These are phyloP conservation scores for Prochilodus magdalenae DNA, from an alignment of 2,113 vertebrate species.

Conservation along the genomic window DNA sequence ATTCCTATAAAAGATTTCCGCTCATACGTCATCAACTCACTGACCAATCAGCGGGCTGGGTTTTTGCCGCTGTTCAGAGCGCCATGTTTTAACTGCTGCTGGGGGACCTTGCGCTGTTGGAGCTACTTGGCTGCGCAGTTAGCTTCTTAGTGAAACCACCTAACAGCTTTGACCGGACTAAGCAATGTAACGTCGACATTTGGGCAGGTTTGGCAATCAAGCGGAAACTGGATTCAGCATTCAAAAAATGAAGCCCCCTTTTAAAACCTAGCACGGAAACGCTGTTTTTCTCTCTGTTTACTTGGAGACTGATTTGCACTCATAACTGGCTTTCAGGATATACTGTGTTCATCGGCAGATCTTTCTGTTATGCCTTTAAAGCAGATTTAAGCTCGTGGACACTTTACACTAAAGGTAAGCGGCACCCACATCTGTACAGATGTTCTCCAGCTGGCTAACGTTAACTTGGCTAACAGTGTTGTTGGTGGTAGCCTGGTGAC, in stretches of 20 bases:
- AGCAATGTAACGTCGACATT: not conserved
- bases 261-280: not conserved
- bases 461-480: not conserved
- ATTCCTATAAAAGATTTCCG: too few relatives aligned
- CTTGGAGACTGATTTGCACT: not conserved
- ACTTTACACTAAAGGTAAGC: constrained; percentile 17
- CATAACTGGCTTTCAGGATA: not conserved
- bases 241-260: not conserved
- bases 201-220: not conserved
- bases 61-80: constrained; percentile 71
- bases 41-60: constrained; percentile 45
- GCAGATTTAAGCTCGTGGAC: not conserved
- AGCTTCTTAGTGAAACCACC: not conserved
- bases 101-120: not conserved
- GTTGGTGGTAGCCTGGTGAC: not conserved
- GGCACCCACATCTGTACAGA: not conserved
- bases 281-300: not conserved
- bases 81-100: constrained; percentile 72
- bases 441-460: not conserved
- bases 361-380: too few relatives aligned
- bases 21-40: not conserved
- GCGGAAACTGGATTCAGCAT: not conserved
- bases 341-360: not conserved
- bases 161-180: too few relatives aligned
- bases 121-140: not conserved